phyloP scores from a whole-genome alignment of 2,888 invertebrate species.

The Syrphus vitripennis region DNA sequence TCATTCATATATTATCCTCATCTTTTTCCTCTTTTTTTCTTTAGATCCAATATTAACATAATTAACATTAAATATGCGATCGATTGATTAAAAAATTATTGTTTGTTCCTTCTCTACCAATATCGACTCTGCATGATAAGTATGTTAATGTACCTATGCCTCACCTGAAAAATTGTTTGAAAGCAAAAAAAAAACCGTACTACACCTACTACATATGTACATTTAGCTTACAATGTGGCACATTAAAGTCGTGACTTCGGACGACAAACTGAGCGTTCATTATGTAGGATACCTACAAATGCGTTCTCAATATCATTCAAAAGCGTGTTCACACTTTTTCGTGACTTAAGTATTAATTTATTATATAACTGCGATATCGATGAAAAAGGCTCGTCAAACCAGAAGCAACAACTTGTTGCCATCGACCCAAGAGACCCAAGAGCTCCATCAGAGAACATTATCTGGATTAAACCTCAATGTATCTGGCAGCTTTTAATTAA shows the following conservation, averaged over 20 bases:
- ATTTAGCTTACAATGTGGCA: not conserved
- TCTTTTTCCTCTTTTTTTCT: not conserved
- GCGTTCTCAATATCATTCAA: conserved; percentile 34
- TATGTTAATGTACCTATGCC: conserved; percentile 39
- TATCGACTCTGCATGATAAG: conserved; percentile 40
- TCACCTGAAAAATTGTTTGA: conserved; percentile 1
- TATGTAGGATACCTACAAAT: conserved; percentile 15
- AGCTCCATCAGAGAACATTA: not conserved
- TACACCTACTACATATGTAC: not conserved
- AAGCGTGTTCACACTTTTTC: conserved; percentile 66
- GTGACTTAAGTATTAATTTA: conserved; percentile 66
- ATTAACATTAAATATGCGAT: conserved; percentile 27
- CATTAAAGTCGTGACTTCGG: not conserved
- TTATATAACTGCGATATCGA: conserved; percentile 31
- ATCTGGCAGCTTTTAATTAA: conserved; percentile 10
- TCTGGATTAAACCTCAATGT: conserved; percentile 1
- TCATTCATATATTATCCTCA: conserved; percentile 4
- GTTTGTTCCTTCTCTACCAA: not conserved
- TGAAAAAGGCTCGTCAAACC: conserved; percentile 52
- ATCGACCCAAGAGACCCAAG: not conserved
- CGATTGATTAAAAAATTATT: conserved; percentile 36
- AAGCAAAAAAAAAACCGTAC: not conserved
- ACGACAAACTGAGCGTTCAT: conserved; percentile 8
- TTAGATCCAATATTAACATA: not conserved
- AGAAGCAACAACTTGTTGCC: conserved; percentile 26